These are phyloP conservation scores for Halichoeres trimaculatus DNA, from an alignment of 2,113 vertebrate species.

Conservation along the genomic window DNA sequence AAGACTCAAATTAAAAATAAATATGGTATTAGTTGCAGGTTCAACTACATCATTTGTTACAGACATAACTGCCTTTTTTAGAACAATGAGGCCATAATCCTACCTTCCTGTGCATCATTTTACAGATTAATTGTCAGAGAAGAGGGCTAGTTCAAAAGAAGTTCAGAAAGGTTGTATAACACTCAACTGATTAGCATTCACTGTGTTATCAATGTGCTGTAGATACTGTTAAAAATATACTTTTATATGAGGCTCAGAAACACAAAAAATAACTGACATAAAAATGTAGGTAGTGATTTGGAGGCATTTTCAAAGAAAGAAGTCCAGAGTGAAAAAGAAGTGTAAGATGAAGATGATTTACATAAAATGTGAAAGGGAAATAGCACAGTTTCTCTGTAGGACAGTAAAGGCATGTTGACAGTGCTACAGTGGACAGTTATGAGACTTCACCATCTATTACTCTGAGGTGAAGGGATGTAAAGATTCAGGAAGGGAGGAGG, in stretches of 20 bases:
- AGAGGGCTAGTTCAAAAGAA: not conserved
- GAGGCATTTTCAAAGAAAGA: not conserved
- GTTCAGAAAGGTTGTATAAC: not conserved
- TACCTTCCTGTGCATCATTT: not conserved
- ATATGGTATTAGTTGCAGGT: too few relatives aligned
- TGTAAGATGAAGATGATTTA: not conserved
- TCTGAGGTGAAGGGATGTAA: conserved; percentile 27
- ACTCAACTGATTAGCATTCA: not conserved
- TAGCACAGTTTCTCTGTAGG: conserved; percentile 18
- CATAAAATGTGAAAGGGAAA: not conserved
- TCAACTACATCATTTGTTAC: too few relatives aligned
- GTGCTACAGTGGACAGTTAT: not conserved
- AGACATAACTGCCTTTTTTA: not conserved
- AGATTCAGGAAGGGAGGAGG: conserved; percentile 4
- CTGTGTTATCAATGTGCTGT: too few relatives aligned
- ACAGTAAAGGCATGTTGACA: conserved; percentile 45
- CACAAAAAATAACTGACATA: not conserved
- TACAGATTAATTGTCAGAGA: not conserved
- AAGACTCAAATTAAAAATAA: not conserved
- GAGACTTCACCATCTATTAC: not conserved
- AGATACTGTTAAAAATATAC: too few relatives aligned
- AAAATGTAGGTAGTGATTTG: conserved; percentile 8
- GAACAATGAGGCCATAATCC: not conserved
- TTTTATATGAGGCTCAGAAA: conserved; percentile 15
- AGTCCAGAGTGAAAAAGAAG: not conserved